Evolutionary conservation across 2,888 invertebrate genomes (phyloP), one percentile per base, ranked within the genome.

Genomic region (Torymus auratus): DNA sequence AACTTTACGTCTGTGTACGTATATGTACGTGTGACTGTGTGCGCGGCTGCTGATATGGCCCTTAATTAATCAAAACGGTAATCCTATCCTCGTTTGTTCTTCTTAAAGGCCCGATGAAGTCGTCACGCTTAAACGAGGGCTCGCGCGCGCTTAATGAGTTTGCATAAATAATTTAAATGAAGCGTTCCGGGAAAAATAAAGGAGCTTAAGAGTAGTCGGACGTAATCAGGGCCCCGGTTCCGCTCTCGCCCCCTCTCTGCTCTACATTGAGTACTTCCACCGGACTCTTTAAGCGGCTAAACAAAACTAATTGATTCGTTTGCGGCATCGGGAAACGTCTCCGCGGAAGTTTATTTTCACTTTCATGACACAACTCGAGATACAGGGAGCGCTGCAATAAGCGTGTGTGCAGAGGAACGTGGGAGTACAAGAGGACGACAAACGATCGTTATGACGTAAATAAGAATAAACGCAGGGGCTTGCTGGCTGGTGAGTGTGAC

Each of bases 31-130:
- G 58, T 7, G 55, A 28, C n/a, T n/a, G n/a, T 11, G 23, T 14
- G 15, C n/a, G 60, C 15, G 12, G 55, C 56, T 58, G 56, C 72
- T 28, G 79, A 73, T 75, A 75, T 55, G 74, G 13, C 58, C 56
- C 74, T 79, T 79, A 79, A 80, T 80, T 80, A 80, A 80, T 80
- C 80, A 74, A 74, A 80, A 80, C 70, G 60, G 70, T 70, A 70
- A 80, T 80, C 69, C 68, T 20, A 61, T 68, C 69, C 74, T 52
- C 74, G 79, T 69, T 67, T 73, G 78, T 78, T 20, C 64, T 56
- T 58, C 68, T 70, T 67, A 50, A 74, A 65, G 72, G 52, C 50
- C 65, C 69, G 74, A 79, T 80, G 64, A 75, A 80, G 80, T 80
- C 80, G 74, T 80, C 80, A 65, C 65, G 78, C 58, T 74, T 58